Percentiles rank a stretch among this genome's conserved stretches.
These are phyloP conservation scores for Lepetodrilus schrolli DNA, from an alignment of 2,888 invertebrate species.

Conservation along the genomic window DNA sequence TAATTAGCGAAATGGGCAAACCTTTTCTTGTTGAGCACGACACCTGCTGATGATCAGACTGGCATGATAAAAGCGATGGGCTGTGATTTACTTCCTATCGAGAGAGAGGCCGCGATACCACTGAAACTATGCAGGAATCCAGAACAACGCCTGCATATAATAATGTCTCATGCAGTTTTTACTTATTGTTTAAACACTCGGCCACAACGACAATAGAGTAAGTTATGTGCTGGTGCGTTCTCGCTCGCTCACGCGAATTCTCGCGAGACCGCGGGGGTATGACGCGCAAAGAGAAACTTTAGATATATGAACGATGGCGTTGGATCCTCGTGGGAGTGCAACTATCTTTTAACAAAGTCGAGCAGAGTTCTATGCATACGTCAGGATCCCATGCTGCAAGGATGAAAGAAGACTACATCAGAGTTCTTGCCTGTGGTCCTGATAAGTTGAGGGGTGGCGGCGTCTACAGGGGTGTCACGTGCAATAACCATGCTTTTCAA, in stretches of 20 bases:
- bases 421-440: not conserved
- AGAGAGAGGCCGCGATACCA: slow-evolving; percentile 15
- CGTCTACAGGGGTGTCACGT: not conserved
- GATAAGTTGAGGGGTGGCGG: not conserved
- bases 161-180: slow-evolving; percentile 23
- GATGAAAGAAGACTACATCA: not conserved
- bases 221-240: slow-evolving; percentile 11
- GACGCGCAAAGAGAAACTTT: slow-evolving; percentile 15
- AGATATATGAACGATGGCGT: slow-evolving; percentile 18
- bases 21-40: not conserved
- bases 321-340: not conserved
- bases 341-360: slow-evolving; percentile 19
- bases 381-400: not conserved
- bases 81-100: not conserved
- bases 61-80: slow-evolving; percentile 15
- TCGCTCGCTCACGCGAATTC: slow-evolving; percentile 11
- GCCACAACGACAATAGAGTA: slow-evolving; percentile 18
- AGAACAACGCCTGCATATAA: not conserved
- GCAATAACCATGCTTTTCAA: not conserved
- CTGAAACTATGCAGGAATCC: not conserved
- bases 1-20: slow-evolving; percentile 11
- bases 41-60: not conserved
- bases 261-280: not conserved
- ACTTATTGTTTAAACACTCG: slow-evolving; percentile 25
- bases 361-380: not conserved